Conservation (phyloP, 2,113 vertebrate genomes). For the Eurystomus gularis region DNA sequence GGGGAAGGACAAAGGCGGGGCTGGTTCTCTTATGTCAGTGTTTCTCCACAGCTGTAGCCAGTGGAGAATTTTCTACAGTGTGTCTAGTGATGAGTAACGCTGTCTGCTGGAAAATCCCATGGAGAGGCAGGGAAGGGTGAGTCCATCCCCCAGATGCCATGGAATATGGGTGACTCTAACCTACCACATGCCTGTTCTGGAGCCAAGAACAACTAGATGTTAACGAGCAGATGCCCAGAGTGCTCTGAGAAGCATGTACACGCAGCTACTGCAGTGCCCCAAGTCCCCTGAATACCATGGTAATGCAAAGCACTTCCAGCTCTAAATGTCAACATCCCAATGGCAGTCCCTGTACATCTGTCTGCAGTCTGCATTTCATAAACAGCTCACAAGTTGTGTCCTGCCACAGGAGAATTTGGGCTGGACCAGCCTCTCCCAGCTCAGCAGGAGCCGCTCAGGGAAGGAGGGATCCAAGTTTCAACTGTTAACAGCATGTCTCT, state of each 20-base stretch:
- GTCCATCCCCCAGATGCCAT: neutral
- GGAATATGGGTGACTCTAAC: neutral
- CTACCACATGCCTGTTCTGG: neutral
- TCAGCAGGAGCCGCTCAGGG: neutral
- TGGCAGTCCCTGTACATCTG: constrained; percentile 1
- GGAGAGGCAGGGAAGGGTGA: neutral
- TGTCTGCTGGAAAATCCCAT: neutral
- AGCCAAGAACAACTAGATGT: neutral
- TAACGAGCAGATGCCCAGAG: neutral
- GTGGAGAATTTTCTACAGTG: neutral
- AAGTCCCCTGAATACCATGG: neutral
- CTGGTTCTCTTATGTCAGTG: neutral
- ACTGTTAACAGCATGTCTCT: neutral
- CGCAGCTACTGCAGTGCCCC: neutral
- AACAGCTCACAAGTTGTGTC: neutral
- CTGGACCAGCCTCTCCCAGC: neutral
- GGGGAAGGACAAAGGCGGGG: neutral
- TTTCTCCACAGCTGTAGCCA: neutral
- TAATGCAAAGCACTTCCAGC: neutral
- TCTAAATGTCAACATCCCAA: constrained; percentile 24
- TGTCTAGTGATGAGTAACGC: neutral
- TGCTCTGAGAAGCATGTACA: neutral
- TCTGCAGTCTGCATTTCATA: neutral
- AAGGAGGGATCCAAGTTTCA: neutral
- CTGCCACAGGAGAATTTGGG: neutral